A percentile compares a stretch with the other conserved stretches of the same genome.
Conservation (phyloP, 2,113 vertebrate species). For the Mobula birostris region DNA sequence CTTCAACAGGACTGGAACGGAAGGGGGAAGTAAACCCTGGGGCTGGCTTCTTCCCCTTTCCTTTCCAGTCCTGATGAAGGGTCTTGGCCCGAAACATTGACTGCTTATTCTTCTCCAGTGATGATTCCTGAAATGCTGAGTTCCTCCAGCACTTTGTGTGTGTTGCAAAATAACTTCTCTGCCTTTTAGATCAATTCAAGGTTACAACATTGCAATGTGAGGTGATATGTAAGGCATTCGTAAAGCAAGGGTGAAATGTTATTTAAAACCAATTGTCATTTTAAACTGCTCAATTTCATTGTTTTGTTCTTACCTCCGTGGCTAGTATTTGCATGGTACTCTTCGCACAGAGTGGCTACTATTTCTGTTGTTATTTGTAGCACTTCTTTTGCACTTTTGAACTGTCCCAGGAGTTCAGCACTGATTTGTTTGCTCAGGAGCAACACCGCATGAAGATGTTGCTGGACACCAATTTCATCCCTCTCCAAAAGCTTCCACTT, state of each 20-base stretch:
- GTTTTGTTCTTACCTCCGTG: background rate
- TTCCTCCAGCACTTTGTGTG: too few species aligned
- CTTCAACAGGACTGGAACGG: too few species aligned
- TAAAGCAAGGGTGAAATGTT: background rate
- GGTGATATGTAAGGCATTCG: background rate
- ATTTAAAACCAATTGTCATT: background rate
- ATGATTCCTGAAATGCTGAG: too few species aligned
- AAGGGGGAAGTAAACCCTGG: too few species aligned
- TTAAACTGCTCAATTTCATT: background rate
- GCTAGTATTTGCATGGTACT: background rate
- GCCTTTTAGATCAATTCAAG: background rate
- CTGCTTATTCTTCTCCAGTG: too few species aligned
- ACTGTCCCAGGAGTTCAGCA: background rate
- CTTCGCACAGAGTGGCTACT: background rate
- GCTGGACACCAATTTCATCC: background rate
- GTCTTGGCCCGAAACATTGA: too few species aligned
- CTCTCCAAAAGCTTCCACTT: background rate
- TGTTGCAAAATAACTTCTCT: too few species aligned
- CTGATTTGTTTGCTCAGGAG: background rate
- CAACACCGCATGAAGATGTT: background rate
- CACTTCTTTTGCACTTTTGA: background rate
- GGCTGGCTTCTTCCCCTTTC: too few species aligned
- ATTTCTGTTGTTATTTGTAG: conserved; percentile 7
- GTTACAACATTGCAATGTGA: background rate
- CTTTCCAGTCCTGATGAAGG: too few species aligned